Base-by-base conservation (phyloP, 2,113 vertebrate genomes). In the Phocoena sinus region DNA sequence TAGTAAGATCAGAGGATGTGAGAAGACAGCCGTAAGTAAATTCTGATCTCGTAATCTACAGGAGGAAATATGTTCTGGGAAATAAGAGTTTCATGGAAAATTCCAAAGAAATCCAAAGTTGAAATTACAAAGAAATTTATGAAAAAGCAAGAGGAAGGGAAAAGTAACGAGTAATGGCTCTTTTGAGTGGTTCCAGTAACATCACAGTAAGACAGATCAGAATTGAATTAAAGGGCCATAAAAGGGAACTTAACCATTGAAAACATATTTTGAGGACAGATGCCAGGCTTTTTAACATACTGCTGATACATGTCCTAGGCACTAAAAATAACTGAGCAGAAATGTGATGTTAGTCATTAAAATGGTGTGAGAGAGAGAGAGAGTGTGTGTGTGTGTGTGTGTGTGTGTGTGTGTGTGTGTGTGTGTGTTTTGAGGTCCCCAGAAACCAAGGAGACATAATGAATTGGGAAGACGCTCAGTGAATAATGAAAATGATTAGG, bases 401-500 rank as follows among this genome's bases (percentile, higher is more conserved):
- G 3, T 7, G 21, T 15, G 56, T 17, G 50, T 53, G 80, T 62
- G 56, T 6, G 3, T 7, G 21, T 15, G 56, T 17, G 7, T 31
- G 41, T 60, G 60, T 68, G 28, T 63, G 67, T 81, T 41, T 47
- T 86, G 50, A 70, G 31, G 56, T 76, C 81, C 21, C 73, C 58
- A 63, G 17, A 92, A 95, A 95, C 26, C 10, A 74, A 53, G n/a
- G 44, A 81, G 65, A 88, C 18, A 33, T 21, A 38, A 62, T 26
- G 15, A 91, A 85, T 20, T 63, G 14, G 41, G 44, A 28, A 21
- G 50, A 94, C 67, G 33, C 17, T 79, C 74, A 70, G 67, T 58
- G n/a, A 92, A 92, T 60, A 85, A 88, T 68, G 70, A 91, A 88
- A 85, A 76, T 67, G 44, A 88, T 92, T 38, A 87, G 50, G 18